Base-by-base conservation (phyloP, 1,140 invertebrate species). In the Drosophila mayri region DNA sequence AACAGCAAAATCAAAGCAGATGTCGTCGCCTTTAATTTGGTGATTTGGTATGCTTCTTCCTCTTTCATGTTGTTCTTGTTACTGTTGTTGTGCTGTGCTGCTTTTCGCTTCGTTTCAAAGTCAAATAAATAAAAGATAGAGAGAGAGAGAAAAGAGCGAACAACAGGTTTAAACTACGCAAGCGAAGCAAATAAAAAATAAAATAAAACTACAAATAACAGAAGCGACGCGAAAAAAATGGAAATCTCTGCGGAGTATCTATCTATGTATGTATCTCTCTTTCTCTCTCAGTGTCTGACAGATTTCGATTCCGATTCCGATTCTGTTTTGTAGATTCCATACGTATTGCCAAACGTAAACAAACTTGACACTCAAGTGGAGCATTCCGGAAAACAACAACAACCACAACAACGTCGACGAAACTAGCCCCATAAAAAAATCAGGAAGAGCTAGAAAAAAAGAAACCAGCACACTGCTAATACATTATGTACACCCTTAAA, bases 161-260 rank as follows among this genome's bases (percentile, higher is more conserved):
- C 78, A 81, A 81, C 79, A 81, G 79, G 79, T 81, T 81, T 81
- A 57, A 81, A 82, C 78, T 82, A 81, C 73, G 78, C 74, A 82
- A 80, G 66, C 52, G 58, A 6, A 47, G 62, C 66, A 76, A 76
- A 72, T 43, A 71, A 59, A 71, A 82, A 81, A 62, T 28, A 14
- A 49, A 40, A 52, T 52, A 63, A 54, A 63, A 54, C 76, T 81
- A 81, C 78, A 81, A 81, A 55, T 73, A 81, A 80, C 78, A 81
- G 67, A 76, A 81, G 78, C 79, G 41, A 25, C 14, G 52, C 52
- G 35, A 55, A 55, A 55, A 30, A 82, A 81, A 74, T 82, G 63
- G 55, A 81, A 81, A 81, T 81, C 78, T 63, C 76, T 46, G 44
- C 12, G 60, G 18, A 25, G 47, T 28, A 16, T 68, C 54, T 32